Evolutionary conservation across 2,797 vertebrate species (phyloP), one percentile per base, ranked within the genome.

Genomic region (Melanotaenia maccullochi): DNA sequence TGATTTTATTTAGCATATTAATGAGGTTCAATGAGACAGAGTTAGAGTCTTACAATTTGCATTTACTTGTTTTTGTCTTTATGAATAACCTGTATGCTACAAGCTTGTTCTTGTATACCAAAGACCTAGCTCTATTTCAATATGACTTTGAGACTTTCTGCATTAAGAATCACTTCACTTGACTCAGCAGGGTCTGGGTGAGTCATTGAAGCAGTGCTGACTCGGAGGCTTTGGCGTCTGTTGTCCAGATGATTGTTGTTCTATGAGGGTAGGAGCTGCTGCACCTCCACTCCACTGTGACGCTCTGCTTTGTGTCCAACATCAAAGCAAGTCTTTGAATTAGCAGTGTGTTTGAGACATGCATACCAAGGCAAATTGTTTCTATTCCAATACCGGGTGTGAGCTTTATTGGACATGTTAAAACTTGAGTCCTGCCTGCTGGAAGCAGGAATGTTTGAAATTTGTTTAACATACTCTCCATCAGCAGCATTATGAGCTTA

Each of bases 111-210:
- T 33, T 73, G 9, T 12, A 32, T 24, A 35, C 67, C 22, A 0
- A 1, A 18, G n/a, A 47, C 22, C 14, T 24, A 30, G 64, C 64
- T 67, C 18, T 47, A 1, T 64, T 61, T 71, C 16, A 74, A 14
- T 59, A 56, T 49, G 70, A 79, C 54, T 77, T 74, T 18, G 71
- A 76, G 60, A 71, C 22, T 73, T 73, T 69, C 52, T 78, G 68
- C 62, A 73, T 68, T 52, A 71, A 74, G 71, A 81, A 79, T 75
- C 69, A 58, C 73, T 78, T 38, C 42, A n/a, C 75, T 86, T 86
- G 84, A 89, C 82, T 90, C 86, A 85, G 84, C 87, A 30, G 40
- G 72, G 78, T 60, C 79, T 4, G 78, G 62, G 61, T 90, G 90
- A 90, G 74, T 92, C 88, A 92, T 7, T 22, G 60, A 81, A 68